These are phyloP conservation scores for Listrodromus nycthemerus DNA, from an alignment of 2,888 invertebrate genomes.

Conservation along the genomic window DNA sequence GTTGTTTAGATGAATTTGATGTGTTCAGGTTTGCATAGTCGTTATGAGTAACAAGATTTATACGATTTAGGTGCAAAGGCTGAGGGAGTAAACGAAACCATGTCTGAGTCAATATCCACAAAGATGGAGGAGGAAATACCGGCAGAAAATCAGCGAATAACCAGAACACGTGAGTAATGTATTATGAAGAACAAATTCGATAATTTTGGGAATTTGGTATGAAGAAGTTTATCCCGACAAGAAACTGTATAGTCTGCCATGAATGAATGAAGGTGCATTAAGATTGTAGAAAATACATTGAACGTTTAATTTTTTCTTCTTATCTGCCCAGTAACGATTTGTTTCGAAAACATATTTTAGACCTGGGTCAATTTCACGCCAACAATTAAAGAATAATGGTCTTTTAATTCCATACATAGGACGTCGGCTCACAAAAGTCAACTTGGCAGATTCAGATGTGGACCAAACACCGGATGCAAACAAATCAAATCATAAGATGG, in stretches of 20 bases:
- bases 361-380: no score
- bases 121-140: conserved; percentile 52
- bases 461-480: conserved; percentile 51
- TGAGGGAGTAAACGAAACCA: conserved; percentile 61
- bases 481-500: conserved; percentile 35
- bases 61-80: conserved; percentile 60
- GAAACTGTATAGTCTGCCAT: no score
- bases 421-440: conserved; percentile 56
- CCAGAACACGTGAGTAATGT: conserved; percentile 61
- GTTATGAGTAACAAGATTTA: not conserved
- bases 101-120: conserved; percentile 50
- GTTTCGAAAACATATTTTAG: no score
- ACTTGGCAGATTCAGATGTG: conserved; percentile 48
- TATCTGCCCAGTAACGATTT: no score
- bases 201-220: not conserved
- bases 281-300: no score
- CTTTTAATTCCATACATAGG: conserved; percentile 23
- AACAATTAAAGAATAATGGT: not conserved
- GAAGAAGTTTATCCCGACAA: not conserved
- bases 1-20: not conserved
- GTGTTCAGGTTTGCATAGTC: not conserved
- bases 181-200: not conserved
- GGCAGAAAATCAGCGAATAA: conserved; percentile 51
- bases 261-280: no score
- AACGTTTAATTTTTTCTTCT: no score